Conservation (phyloP, 2,888 invertebrate species). For the Phortica okadai region DNA sequence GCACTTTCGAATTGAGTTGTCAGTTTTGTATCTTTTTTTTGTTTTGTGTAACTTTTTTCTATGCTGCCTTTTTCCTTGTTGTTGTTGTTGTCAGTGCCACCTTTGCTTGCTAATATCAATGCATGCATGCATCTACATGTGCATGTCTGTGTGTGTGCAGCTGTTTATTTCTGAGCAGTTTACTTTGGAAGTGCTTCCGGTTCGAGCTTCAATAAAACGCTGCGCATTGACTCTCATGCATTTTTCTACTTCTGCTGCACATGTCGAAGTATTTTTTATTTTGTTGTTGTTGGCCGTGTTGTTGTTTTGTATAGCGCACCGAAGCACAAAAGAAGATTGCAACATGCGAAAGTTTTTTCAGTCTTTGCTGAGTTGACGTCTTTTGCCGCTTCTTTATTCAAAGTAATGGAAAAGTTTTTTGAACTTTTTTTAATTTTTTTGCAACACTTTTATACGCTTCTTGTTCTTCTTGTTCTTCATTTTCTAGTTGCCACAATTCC, state of each 20-base stretch:
- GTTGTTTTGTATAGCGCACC: not conserved
- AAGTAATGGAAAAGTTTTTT: not conserved
- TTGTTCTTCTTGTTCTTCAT: not conserved
- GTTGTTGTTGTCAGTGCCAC: not conserved
- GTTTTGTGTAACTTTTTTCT: not conserved
- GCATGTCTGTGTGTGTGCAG: conserved; percentile 4
- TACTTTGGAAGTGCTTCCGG: conserved; percentile 14
- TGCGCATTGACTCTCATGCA: not conserved
- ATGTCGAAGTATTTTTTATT: not conserved
- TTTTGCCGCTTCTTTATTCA: not conserved
- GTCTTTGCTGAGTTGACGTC: not conserved
- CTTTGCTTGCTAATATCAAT: not conserved
- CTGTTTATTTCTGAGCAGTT: not conserved
- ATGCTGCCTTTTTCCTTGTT: not conserved
- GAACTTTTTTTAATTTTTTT: not conserved
- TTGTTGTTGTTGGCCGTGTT: not conserved
- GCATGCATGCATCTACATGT: not conserved
- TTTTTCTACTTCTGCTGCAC: not conserved
- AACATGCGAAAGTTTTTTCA: conserved; percentile 7
- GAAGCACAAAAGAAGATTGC: conserved; percentile 4
- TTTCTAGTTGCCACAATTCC: not conserved
- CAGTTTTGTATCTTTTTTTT: not conserved
- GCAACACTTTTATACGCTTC: not conserved
- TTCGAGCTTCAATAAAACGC: conserved; percentile 26
- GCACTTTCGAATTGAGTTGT: not conserved